Conservation (phyloP, 2,113 vertebrate genomes). For the Pontoporia blainvillei region DNA sequence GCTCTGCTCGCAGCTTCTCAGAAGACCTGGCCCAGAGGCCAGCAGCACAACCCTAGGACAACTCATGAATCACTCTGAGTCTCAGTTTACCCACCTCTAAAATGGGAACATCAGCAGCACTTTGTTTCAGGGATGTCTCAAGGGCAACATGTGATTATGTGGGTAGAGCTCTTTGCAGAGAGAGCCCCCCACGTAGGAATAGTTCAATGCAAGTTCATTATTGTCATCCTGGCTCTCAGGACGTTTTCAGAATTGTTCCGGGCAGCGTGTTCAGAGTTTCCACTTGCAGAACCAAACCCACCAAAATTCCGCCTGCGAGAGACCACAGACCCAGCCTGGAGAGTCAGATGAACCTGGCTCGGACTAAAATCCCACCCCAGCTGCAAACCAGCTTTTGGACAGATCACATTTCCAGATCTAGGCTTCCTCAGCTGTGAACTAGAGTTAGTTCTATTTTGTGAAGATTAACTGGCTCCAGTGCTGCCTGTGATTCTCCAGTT, state of each 20-base stretch:
- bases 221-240: too few species aligned
- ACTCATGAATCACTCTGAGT: background rate
- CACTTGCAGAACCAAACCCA: background rate
- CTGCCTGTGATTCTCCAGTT: background rate
- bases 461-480: accelerated
- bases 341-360: background rate
- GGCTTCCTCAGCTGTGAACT: background rate
- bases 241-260: background rate
- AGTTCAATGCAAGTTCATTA: accelerated
- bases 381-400: background rate
- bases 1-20: background rate
- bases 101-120: background rate
- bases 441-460: background rate
- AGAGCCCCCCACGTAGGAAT: background rate
- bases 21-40: background rate
- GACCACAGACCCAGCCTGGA: background rate
- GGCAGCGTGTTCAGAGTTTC: background rate
- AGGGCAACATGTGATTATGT: accelerated
- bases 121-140: background rate
- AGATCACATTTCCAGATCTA: background rate
- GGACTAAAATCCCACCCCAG: background rate
- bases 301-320: background rate
- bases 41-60: background rate
- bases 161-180: background rate
- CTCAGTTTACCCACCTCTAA: background rate